Conservation (phyloP, 2,888 invertebrate species). For the Drosophila nr. perissopoda region DNA sequence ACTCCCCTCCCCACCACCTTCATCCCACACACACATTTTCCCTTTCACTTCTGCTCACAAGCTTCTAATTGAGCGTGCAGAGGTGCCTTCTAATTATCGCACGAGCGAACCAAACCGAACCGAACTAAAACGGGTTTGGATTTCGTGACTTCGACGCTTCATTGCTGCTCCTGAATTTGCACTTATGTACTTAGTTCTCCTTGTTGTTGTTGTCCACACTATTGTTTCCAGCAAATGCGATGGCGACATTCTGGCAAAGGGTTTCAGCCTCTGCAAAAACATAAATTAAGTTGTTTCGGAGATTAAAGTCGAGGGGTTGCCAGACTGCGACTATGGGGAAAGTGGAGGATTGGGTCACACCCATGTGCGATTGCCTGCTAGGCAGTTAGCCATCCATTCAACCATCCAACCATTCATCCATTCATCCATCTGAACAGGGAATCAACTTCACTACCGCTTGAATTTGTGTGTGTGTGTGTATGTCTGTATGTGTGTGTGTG, state of each 20-base stretch:
- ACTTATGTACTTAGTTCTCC: slow-evolving; percentile 24
- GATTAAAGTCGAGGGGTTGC: slow-evolving; percentile 56
- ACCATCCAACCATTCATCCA: slow-evolving; percentile 29
- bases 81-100: slow-evolving; percentile 77
- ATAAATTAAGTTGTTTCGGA: slow-evolving; percentile 75
- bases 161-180: slow-evolving; percentile 54
- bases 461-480: slow-evolving; percentile 34
- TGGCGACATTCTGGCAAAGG: slow-evolving; percentile 74
- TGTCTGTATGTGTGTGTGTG: slow-evolving; percentile 26
- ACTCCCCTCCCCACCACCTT: background rate
- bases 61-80: slow-evolving; percentile 78
- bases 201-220: slow-evolving; percentile 19
- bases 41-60: slow-evolving; percentile 51
- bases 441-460: slow-evolving; percentile 68
- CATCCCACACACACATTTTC: background rate
- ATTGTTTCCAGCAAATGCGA: slow-evolving; percentile 52
- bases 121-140: slow-evolving; percentile 55
- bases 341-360: slow-evolving; percentile 3
- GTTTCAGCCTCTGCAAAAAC: slow-evolving; percentile 57
- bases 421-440: slow-evolving; percentile 51
- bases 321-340: slow-evolving; percentile 6
- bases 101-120: slow-evolving; percentile 37
- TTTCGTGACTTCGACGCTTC: slow-evolving; percentile 64
- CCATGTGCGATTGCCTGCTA: slow-evolving; percentile 40
- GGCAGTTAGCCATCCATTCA: slow-evolving; percentile 36